A percentile compares a stretch with the other conserved stretches of the same genome.
Conservation (phyloP, 2,888 invertebrate genomes). For the Glaucopsyche alexis region DNA sequence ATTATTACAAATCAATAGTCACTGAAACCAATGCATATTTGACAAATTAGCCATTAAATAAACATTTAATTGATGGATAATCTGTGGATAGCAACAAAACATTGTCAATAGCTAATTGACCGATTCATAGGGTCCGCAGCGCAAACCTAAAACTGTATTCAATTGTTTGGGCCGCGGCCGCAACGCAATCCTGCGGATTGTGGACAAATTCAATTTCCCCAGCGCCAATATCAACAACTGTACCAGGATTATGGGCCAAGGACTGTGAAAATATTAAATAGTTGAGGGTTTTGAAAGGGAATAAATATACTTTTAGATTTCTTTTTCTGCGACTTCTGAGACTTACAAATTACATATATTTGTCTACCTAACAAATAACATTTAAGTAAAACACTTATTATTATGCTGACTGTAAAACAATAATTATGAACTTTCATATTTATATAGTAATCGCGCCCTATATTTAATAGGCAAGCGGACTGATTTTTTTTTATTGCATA, state of each 20-base stretch:
- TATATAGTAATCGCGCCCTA: no score
- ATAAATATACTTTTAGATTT: background rate
- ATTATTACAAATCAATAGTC: background rate
- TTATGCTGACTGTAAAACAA: no score
- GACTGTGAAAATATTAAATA: conserved; percentile 32
- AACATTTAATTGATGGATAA: background rate
- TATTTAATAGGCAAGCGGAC: no score
- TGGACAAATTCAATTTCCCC: conserved; percentile 76
- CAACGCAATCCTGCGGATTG: conserved; percentile 66
- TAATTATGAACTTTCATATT: no score
- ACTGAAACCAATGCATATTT: background rate
- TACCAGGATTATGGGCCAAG: conserved; percentile 37
- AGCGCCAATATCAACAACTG: conserved; percentile 60
- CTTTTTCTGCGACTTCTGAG: background rate
- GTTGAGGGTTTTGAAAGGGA: background rate
- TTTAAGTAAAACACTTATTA: no score
- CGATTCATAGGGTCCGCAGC: conserved; percentile 38
- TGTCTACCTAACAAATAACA: no score
- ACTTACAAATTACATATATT: no score
- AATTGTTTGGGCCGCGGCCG: conserved; percentile 58
- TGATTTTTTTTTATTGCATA: no score
- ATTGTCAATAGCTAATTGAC: conserved; percentile 32
- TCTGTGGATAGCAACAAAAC: conserved; percentile 12
- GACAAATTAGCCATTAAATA: conserved; percentile 11
- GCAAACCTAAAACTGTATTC: conserved; percentile 56